Base-by-base conservation (phyloP, 2,113 vertebrate species). In the Paraplagusia blochii region DNA sequence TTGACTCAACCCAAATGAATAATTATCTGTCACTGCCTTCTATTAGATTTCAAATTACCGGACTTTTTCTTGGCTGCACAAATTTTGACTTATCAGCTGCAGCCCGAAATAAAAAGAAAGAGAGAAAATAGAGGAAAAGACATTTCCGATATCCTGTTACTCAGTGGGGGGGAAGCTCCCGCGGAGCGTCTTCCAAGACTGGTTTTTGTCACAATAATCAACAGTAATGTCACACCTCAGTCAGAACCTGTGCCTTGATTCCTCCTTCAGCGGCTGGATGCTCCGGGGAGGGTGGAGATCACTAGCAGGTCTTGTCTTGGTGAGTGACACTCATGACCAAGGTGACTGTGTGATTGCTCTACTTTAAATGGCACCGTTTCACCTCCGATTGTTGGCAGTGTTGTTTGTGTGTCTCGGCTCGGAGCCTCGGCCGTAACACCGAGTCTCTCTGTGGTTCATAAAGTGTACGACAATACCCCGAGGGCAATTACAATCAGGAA, bases 211-310 rank as follows among this genome's bases (percentile, higher is more conserved):
- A 60, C 42, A 53, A 63, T 66, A 46, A 74, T 38, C 44, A 7
- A 66, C 42, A 40, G 68, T 63, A 66, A 79, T 69, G 79, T 82
- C 72, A 69, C 58, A 76, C 70, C 69, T 75, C 66, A 19, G 55
- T 56, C 74, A 82, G 63, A 34, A 56, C 67, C 76, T 70, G 66
- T 57, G 66, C 79, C 73, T 53, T 67, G 67, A 77, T 77, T 71
- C 58, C 70, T 58, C 55, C 39, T 66, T 44, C 72, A 14, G 33
- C 53, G 73, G 59, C 58, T 51, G n/a, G 44, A 42, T 67, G 77
- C 79, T 79, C 73, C 22, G 53, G 42, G 40, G 68, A 46, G 68
- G 72, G 58, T 70, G 47, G 29, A 18, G 47, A 63, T 54, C 72
- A 68, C 76, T 69, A 54, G 56, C 16, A 58, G 57, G 72, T 55